Evolutionary conservation across 1,140 invertebrate species (phyloP).

Genomic region (Aricia agestis): DNA sequence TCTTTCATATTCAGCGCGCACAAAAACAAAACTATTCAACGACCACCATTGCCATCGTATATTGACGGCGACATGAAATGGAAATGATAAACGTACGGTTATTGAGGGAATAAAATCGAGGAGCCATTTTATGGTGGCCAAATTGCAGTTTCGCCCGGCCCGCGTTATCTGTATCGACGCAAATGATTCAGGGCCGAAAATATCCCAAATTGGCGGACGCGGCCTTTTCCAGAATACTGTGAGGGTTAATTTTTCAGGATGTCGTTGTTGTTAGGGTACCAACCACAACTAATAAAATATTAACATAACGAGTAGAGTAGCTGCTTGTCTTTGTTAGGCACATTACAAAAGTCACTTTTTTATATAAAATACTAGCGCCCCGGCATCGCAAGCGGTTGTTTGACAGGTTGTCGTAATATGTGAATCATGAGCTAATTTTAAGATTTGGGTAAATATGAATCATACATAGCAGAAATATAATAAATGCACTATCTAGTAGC

Average conservation of each 20-base stretch:
- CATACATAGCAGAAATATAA: no score
- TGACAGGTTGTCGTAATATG: no score
- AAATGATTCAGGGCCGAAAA: neutral
- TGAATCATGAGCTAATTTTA: no score
- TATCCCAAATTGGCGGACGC: neutral
- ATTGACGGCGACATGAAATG: neutral
- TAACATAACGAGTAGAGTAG: no score
- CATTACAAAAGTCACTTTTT: no score
- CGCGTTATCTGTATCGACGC: constrained; percentile 2
- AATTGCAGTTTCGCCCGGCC: neutral
- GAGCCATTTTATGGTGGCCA: neutral
- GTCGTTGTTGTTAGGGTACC: no score
- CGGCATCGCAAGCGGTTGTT: no score
- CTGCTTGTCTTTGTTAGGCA: no score
- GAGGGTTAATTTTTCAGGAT: neutral
- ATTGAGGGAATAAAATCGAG: constrained; percentile 3
- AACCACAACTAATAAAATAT: no score
- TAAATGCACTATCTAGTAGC: no score
- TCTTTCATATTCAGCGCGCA: neutral
- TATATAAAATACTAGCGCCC: no score
- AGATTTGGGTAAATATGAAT: no score
- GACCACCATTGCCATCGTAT: neutral
- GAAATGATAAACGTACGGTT: neutral
- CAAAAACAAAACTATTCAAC: neutral
- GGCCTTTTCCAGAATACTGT: neutral